Conservation (phyloP, 2,888 invertebrate species). For the Xanthia icteritia region DNA sequence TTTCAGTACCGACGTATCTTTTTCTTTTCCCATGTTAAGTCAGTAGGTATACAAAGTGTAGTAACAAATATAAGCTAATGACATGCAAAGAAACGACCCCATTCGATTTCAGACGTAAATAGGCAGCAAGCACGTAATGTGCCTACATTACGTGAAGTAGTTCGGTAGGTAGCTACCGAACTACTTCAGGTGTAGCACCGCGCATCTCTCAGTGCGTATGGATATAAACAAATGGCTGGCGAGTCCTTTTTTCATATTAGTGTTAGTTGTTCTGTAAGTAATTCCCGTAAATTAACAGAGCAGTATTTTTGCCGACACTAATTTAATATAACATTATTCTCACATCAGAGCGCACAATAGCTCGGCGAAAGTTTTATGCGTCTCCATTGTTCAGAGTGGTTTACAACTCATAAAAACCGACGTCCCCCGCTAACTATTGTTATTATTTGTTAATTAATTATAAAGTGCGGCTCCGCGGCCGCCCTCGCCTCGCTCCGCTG, state of each 20-base stretch:
- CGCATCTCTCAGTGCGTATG: neutral
- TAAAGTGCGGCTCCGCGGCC: conserved; percentile 59
- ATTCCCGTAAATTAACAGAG: conserved; percentile 33
- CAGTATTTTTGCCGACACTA: conserved; percentile 62
- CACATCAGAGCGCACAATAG: conserved; percentile 65
- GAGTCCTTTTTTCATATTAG: conserved; percentile 35
- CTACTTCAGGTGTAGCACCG: too few species aligned
- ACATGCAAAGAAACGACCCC: neutral
- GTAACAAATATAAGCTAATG: neutral
- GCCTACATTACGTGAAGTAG: neutral
- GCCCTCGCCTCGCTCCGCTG: conserved; percentile 58
- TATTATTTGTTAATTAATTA: conserved; percentile 77
- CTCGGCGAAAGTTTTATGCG: conserved; percentile 63
- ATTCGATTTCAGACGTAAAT: neutral
- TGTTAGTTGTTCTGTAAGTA: conserved; percentile 34
- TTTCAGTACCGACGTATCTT: neutral
- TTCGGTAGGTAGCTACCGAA: too few species aligned
- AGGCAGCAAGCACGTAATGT: neutral
- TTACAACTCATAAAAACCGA: conserved; percentile 70
- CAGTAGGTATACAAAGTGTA: too few species aligned
- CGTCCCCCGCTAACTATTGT: conserved; percentile 71
- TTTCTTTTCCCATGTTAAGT: neutral
- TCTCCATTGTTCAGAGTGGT: conserved; percentile 67
- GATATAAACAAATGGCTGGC: conserved; percentile 7
- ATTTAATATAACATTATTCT: conserved; percentile 66